Evolutionary conservation across 92 coral and sea anemone species (phyloP).

Genomic region (Siderastrea radians): DNA sequence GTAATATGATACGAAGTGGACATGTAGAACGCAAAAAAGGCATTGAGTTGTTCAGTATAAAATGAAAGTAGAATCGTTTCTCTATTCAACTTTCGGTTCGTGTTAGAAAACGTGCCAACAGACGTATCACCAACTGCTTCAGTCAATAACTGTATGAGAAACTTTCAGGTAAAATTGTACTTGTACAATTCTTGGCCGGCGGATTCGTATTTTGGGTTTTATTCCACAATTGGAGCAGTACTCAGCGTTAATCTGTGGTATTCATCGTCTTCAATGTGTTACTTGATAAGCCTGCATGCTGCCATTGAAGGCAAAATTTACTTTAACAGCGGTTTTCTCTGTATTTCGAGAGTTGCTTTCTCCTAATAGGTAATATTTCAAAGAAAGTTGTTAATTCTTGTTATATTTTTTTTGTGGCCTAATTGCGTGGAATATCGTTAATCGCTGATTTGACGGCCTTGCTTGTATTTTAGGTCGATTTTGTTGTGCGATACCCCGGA

Average conservation of each 20-base stretch:
- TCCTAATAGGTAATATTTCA: too few species aligned
- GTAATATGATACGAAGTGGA: background rate
- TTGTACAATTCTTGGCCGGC: slow-evolving; percentile 22
- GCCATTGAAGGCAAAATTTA: background rate
- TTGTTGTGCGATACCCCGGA: too few species aligned
- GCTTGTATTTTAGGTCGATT: too few species aligned
- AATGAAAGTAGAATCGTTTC: slow-evolving; percentile 2
- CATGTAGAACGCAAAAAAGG: background rate
- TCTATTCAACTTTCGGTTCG: background rate
- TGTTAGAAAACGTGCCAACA: slow-evolving; percentile 7
- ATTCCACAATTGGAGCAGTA: background rate
- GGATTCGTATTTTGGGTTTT: background rate
- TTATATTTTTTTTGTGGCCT: too few species aligned
- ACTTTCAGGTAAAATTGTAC: background rate
- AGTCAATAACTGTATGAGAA: slow-evolving; percentile 9
- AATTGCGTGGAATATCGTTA: too few species aligned
- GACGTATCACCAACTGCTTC: slow-evolving; percentile 12
- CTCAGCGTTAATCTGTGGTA: background rate
- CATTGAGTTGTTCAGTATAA: background rate
- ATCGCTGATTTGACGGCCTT: too few species aligned
- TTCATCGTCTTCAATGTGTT: too few species aligned
- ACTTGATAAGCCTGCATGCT: too few species aligned
- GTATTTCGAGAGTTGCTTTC: too few species aligned
- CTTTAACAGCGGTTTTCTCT: background rate
- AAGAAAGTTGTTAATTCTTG: too few species aligned